These are phyloP conservation scores for Lophotis ruficrista DNA, from an alignment of 2,113 vertebrate species.

Conservation along the genomic window DNA sequence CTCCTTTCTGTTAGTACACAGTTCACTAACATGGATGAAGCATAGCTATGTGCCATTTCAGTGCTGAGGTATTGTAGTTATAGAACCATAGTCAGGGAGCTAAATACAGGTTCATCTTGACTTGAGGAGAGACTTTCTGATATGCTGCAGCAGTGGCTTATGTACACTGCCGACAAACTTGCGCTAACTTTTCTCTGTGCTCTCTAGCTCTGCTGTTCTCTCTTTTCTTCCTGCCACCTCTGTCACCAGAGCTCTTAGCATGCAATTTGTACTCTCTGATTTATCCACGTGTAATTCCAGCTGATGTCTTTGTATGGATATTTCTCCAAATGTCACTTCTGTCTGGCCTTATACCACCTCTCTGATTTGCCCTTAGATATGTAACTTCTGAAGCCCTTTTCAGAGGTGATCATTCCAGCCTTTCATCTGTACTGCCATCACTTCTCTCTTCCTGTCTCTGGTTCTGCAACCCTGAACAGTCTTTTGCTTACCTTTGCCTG, in stretches of 20 bases:
- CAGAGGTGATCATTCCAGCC: neutral
- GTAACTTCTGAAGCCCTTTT: neutral
- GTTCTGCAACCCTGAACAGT: neutral
- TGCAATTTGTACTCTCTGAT: neutral
- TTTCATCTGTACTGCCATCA: neutral
- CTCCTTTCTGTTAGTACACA: neutral
- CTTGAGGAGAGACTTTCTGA: neutral
- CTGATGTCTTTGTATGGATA: neutral
- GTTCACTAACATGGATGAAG: neutral
- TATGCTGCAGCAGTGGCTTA: fast-evolving
- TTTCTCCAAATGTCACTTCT: neutral
- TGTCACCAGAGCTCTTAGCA: neutral
- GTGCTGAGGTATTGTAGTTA: neutral
- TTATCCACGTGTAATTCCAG: neutral
- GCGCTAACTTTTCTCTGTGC: neutral
- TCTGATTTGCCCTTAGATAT: neutral
- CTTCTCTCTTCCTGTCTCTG: neutral
- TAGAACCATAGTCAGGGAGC: neutral
- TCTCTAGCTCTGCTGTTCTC: neutral
- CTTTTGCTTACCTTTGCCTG: neutral
- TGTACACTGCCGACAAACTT: neutral
- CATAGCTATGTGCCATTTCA: neutral
- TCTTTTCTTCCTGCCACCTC: neutral
- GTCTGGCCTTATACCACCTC: neutral
- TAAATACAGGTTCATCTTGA: neutral